A percentile compares a stretch with the other conserved stretches of the same genome.
phyloP scores from a whole-genome alignment of 2,113 vertebrate species.

The Petrocephalus zakoni region DNA sequence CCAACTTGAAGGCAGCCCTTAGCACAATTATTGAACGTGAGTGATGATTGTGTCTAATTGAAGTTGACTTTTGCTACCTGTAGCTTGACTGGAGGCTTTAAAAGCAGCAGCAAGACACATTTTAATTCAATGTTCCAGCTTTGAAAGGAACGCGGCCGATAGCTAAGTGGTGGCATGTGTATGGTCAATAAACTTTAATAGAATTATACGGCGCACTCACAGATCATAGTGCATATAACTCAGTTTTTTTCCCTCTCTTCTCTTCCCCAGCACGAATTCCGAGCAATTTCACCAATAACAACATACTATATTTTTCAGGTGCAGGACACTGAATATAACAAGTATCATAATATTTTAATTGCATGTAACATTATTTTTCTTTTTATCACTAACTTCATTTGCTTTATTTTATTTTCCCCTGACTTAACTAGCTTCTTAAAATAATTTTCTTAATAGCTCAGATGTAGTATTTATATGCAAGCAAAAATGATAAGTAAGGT shows the following conservation, averaged over 20 bases:
- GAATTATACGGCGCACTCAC: conserved; percentile 65
- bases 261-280: conserved; percentile 47
- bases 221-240: conserved; percentile 62
- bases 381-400: neutral
- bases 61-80: conserved; percentile 98
- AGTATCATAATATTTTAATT: neutral
- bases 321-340: neutral
- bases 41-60: conserved; percentile 99
- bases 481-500: neutral
- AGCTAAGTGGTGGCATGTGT: conserved; percentile 63
- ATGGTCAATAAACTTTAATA: conserved; percentile 75
- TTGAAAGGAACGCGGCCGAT: conserved; percentile 54
- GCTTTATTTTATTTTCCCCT: neutral
- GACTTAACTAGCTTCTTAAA: neutral
- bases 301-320: neutral
- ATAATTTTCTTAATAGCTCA: neutral
- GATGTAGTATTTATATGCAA: neutral
- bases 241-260: conserved; percentile 47
- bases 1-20: conserved; percentile 97
- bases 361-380: neutral
- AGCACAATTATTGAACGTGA: conserved; percentile 96
- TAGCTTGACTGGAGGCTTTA: conserved; percentile 81
- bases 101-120: conserved; percentile 56
- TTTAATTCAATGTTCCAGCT: conserved; percentile 75
- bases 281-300: conserved; percentile 46